Conservation (phyloP, 2,797 vertebrate species). For the Morus bassanus region DNA sequence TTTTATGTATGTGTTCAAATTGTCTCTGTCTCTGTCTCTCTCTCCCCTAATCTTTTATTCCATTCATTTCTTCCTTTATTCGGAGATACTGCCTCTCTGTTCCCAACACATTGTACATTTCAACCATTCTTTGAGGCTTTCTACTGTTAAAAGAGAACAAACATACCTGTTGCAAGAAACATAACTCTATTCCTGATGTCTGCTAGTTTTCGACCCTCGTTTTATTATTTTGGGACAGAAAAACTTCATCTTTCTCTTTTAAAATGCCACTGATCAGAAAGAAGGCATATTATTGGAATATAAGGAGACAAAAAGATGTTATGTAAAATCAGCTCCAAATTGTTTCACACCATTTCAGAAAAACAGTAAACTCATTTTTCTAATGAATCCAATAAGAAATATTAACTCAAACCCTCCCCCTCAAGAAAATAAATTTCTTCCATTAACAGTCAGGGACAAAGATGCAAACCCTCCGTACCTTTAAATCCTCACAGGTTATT, state of each 20-base stretch:
- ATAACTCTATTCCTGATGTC: neutral
- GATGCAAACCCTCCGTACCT: neutral
- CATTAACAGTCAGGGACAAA: neutral
- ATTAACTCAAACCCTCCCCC: neutral
- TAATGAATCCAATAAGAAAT: neutral
- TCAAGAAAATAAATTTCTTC: neutral
- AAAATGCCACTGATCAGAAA: neutral
- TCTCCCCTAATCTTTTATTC: slow-evolving; percentile 57
- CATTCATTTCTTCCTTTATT: slow-evolving; percentile 56
- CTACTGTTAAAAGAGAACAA: slow-evolving; percentile 10
- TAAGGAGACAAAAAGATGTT: neutral
- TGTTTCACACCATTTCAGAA: neutral
- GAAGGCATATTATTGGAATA: neutral
- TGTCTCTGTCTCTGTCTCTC: slow-evolving; percentile 38
- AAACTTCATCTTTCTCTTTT: neutral
- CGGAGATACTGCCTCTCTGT: slow-evolving; percentile 44
- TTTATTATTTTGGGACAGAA: neutral
- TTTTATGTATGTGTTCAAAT: slow-evolving; percentile 55
- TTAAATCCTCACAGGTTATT: neutral
- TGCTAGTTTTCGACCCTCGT: neutral
- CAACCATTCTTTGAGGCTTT: slow-evolving; percentile 11
- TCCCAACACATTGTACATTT: slow-evolving; percentile 41
- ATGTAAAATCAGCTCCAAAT: neutral
- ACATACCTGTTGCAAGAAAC: slow-evolving; percentile 12
- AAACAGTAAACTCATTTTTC: slow-evolving; percentile 5